A percentile compares a stretch with the other conserved stretches of the same genome.
Evolutionary conservation across 2,113 vertebrate species (phyloP).

Genomic region (Elephas maximus): DNA sequence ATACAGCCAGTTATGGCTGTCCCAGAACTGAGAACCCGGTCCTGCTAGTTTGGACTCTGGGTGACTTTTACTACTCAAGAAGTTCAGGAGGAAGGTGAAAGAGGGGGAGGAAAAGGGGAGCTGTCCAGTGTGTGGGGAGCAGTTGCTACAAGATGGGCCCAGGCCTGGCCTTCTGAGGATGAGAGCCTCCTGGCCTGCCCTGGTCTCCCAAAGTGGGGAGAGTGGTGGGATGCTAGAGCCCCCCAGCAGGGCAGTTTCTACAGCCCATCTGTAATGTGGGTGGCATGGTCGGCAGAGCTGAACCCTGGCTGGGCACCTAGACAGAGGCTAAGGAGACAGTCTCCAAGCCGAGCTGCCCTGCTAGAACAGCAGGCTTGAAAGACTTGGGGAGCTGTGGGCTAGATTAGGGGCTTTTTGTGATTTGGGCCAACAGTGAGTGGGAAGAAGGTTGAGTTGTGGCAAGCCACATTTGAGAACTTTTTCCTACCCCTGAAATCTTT

Average conservation of each 20-base stretch:
- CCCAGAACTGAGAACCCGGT: not conserved
- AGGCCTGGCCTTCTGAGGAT: not conserved
- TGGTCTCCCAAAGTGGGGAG: not conserved
- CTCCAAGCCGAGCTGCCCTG: not conserved
- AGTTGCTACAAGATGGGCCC: not conserved
- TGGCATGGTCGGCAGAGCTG: not conserved
- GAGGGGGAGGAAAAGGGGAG: not conserved
- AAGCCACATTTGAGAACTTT: conserved; percentile 16
- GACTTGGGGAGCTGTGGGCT: not conserved
- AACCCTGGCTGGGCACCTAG: not conserved
- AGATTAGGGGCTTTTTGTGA: not conserved
- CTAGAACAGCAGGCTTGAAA: not conserved
- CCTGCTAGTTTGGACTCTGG: not conserved
- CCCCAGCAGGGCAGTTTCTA: not conserved
- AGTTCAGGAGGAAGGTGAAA: not conserved
- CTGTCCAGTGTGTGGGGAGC: not conserved
- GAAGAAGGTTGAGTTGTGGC: not conserved
- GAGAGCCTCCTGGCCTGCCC: not conserved
- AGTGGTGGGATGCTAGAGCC: not conserved
- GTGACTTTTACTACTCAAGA: not conserved
- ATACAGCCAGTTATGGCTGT: not conserved
- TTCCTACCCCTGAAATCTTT: not conserved
- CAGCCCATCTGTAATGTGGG: not conserved
- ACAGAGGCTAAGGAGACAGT: not conserved
- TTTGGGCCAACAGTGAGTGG: not conserved